phyloP scores from a whole-genome alignment of 2,797 vertebrate species.

The Eidolon dupreanum region DNA sequence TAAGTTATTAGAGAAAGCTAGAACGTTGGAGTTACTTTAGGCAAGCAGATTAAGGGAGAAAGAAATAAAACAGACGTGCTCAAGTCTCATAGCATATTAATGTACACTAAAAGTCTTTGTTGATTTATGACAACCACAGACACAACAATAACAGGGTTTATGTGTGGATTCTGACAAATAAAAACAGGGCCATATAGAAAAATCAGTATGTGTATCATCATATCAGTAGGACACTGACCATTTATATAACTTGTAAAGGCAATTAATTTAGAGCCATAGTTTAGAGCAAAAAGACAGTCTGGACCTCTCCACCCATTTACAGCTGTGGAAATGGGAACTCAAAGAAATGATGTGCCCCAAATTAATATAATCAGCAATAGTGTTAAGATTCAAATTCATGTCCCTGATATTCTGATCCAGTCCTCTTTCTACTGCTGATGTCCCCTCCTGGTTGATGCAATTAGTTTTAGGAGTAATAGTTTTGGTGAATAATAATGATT shows the following conservation, averaged over 20 bases:
- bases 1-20: neutral
- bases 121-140: neutral
- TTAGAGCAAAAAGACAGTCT: neutral
- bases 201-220: neutral
- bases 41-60: neutral
- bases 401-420: neutral
- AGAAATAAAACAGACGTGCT: neutral
- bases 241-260: neutral
- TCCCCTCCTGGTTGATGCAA: neutral
- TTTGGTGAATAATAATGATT: neutral
- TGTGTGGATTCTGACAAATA: neutral
- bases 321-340: neutral
- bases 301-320: neutral
- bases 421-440: neutral
- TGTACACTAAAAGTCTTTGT: neutral
- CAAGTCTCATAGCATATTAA: too few relatives aligned
- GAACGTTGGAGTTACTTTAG: neutral
- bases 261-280: neutral
- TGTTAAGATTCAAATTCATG: neutral
- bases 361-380: neutral
- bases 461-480: neutral
- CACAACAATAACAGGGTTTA: neutral
- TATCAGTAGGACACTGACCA: neutral
- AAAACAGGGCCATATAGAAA: neutral
- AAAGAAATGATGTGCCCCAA: neutral